Evolutionary conservation across 2,113 vertebrate species (phyloP), one percentile per base, ranked within the genome.

Genomic region (Trichomycterus rosablanca): DNA sequence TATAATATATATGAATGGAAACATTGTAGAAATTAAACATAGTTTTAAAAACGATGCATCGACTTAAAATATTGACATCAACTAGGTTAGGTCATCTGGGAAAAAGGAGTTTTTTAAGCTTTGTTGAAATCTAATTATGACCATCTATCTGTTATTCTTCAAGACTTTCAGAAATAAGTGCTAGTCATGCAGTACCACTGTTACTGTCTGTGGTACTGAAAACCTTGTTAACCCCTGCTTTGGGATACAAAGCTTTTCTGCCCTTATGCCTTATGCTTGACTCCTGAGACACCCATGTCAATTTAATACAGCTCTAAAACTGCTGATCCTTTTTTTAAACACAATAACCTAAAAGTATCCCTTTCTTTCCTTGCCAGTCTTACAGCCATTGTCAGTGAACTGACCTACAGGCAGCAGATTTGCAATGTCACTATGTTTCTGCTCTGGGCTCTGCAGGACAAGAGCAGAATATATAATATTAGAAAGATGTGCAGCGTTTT

Each of bases 391-490:
- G 54, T 71, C n/a, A 50, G 63, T 59, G 54, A 23, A 57, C 48
- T 46, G 51, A 70, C 63, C 54, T 59, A 42, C 55, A 70, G 39
- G 62, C 56, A 65, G 18, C 2, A 43, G 61, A 66, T n/a, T 71
- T 61, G 23, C 66, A 66, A 71, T 61, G 44, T 56, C 43, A 50
- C 34, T 43, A 8, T 53, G 20, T 19, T 52, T 40, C 26, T 55
- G 20, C 53, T 16, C 20, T 1, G 7, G 22, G 50, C 23, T 42
- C 26, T 5, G 49, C 57, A 65, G 55, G 23, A 65, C 55, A 22
- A 37, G 45, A 66, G 44, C 26, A 66, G 68, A 71, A 66, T 56
- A 43, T 61, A 59, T 60, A 66, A 71, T 66, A 54, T 71, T 30
- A 45, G 28, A 64, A 44, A 67, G 37, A 45, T 51, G n/a, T 10